phyloP scores from a whole-genome alignment of 2,797 vertebrate genomes.

The Lagodon rhomboides region DNA sequence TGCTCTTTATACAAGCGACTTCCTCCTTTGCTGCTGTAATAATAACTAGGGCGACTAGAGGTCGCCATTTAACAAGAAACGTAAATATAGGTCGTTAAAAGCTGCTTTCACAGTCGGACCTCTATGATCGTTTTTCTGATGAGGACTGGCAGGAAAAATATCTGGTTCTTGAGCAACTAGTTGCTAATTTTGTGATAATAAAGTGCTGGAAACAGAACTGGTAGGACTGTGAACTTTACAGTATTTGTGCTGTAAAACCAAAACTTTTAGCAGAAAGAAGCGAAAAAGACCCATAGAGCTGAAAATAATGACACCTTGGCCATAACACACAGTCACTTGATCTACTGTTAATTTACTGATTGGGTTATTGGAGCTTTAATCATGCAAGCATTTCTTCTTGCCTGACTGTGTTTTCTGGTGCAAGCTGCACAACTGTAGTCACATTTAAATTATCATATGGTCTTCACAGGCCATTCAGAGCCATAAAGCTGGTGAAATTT shows the following conservation, averaged over 20 bases:
- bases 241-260: background rate
- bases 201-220: too few species aligned
- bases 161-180: too few species aligned
- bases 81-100: too few species aligned
- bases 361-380: background rate
- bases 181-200: too few species aligned
- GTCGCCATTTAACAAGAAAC: too few species aligned
- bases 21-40: too few species aligned
- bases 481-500: background rate
- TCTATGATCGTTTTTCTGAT: too few species aligned
- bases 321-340: background rate
- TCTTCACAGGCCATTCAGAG: background rate
- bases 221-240: background rate
- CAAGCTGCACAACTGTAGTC: background rate
- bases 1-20: too few species aligned
- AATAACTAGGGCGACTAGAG: too few species aligned
- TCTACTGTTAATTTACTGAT: background rate
- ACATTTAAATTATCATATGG: background rate
- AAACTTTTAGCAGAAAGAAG: background rate
- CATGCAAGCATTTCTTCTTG: background rate
- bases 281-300: background rate
- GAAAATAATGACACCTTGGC: background rate
- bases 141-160: too few species aligned
- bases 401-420: background rate
- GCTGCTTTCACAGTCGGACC: too few species aligned